Percentiles rank a stretch among this genome's conserved stretches.
Conservation (phyloP, 1,140 invertebrate species). For the Wiebesia pumilae region DNA sequence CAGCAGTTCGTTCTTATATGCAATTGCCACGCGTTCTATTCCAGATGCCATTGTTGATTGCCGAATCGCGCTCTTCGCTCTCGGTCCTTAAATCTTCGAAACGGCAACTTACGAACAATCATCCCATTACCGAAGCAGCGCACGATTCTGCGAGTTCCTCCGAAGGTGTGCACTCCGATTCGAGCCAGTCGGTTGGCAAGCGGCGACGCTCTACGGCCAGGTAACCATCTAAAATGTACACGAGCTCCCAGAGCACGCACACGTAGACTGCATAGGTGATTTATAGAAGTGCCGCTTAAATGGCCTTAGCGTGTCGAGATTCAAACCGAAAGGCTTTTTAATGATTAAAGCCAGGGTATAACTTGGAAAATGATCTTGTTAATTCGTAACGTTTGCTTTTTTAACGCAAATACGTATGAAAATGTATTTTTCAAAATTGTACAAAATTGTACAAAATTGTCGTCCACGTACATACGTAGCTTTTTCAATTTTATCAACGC, state of each 20-base stretch:
- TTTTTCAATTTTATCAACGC: no score
- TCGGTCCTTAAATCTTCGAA: constrained; percentile 74
- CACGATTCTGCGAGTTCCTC: constrained; percentile 75
- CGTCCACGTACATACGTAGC: no score
- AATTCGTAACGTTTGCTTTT: neutral
- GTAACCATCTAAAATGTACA: constrained; percentile 55
- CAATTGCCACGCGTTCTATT: neutral
- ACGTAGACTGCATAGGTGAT: neutral
- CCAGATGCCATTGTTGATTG: constrained; percentile 72
- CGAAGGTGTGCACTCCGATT: constrained; percentile 73
- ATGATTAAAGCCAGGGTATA: neutral
- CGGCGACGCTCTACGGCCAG: constrained; percentile 66
- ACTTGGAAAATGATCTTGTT: neutral
- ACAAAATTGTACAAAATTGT: no score
- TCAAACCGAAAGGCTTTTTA: neutral
- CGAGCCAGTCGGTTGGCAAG: constrained; percentile 73
- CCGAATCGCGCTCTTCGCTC: constrained; percentile 73
- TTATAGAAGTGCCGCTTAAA: neutral
- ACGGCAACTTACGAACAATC: constrained; percentile 70
- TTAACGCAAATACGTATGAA: no score
- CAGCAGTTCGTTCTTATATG: neutral
- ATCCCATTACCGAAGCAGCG: constrained; percentile 68
- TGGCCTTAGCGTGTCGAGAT: neutral
- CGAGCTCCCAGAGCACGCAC: neutral
- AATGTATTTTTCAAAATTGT: no score